Evolutionary conservation across 1,140 invertebrate genomes (phyloP).

Genomic region (Lepidostoma basale): DNA sequence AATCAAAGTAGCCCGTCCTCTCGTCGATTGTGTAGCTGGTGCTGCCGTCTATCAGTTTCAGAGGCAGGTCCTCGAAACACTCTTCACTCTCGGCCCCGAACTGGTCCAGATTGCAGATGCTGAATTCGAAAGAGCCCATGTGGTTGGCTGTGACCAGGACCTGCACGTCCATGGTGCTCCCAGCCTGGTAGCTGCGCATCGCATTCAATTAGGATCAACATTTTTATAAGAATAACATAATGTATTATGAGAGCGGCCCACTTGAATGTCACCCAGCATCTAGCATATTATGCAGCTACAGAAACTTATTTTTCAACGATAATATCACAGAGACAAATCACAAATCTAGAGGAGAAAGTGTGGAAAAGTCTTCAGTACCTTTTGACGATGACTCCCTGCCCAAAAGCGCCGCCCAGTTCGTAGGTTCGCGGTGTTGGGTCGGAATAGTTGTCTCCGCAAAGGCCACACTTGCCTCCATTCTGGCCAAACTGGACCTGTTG

Average conservation of each 20-base stretch:
- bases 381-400: slow-evolving; percentile 59
- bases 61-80: slow-evolving; percentile 57
- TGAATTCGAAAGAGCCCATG: slow-evolving; percentile 60
- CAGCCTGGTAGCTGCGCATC: slow-evolving; percentile 50
- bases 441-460: slow-evolving; percentile 65
- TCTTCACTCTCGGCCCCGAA: slow-evolving; percentile 55
- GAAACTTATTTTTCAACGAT: too few species aligned
- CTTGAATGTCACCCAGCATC: too few species aligned
- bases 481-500: slow-evolving; percentile 53
- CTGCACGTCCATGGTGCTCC: slow-evolving; percentile 48
- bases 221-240: too few species aligned
- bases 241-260: too few species aligned
- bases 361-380: slow-evolving; percentile 26
- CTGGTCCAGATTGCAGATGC: slow-evolving; percentile 56
- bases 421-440: slow-evolving; percentile 62
- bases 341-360: too few species aligned
- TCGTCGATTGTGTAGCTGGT: slow-evolving; percentile 38
- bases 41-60: slow-evolving; percentile 53
- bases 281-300: too few species aligned
- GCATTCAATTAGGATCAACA: too few species aligned
- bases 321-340: background rate
- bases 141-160: slow-evolving; percentile 59
- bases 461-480: slow-evolving; percentile 64
- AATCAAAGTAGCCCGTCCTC: slow-evolving; percentile 21
- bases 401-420: slow-evolving; percentile 68